Evolutionary conservation across 1,140 invertebrate genomes (phyloP).

Genomic region (Meloidogyne floridensis): DNA sequence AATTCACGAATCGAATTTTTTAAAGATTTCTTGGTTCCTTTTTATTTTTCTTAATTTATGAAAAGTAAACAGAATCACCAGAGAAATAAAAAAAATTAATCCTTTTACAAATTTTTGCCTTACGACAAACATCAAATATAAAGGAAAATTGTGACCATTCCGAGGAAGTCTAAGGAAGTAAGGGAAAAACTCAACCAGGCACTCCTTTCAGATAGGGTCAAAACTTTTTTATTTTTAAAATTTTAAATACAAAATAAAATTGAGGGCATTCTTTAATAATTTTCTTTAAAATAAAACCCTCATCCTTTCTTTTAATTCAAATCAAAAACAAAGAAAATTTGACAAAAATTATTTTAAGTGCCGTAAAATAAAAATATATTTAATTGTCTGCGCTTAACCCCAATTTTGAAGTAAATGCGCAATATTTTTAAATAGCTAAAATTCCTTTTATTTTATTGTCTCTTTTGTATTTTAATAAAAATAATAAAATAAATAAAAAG

Average conservation of each 20-base stretch:
- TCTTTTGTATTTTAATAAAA: background rate
- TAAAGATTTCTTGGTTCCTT: too few relatives aligned
- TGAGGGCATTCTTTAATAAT: background rate
- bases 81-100: too few relatives aligned
- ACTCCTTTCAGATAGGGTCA: too few relatives aligned
- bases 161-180: too few relatives aligned
- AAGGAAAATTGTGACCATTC: too few relatives aligned
- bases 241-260: background rate
- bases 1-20: too few relatives aligned
- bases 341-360: background rate
- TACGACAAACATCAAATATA: too few relatives aligned
- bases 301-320: background rate
- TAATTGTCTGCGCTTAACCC: slow-evolving; percentile 8
- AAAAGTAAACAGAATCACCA: too few relatives aligned
- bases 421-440: background rate
- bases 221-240: too few relatives aligned
- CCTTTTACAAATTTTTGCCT: too few relatives aligned
- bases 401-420: background rate
- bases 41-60: too few relatives aligned
- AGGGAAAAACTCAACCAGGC: too few relatives aligned
- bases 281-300: background rate
- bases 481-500: background rate
- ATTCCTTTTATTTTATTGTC: background rate
- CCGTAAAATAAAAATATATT: background rate
- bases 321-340: background rate